These are phyloP conservation scores for Leptopilina boulardi DNA, from an alignment of 1,140 invertebrate species.

Conservation along the genomic window DNA sequence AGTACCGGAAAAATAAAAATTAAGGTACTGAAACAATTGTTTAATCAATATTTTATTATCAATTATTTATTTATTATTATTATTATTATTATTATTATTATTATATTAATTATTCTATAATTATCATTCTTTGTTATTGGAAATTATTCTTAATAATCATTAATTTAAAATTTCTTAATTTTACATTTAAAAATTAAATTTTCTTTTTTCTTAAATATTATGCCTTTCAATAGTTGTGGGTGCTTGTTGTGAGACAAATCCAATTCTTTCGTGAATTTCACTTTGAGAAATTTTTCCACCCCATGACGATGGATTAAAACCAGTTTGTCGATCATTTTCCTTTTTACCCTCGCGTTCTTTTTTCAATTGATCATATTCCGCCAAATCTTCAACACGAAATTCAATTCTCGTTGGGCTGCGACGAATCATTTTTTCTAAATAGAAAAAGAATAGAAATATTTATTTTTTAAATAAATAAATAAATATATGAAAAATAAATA, in stretches of 20 bases:
- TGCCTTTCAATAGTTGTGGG: conserved; percentile 61
- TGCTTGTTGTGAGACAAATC: conserved; percentile 76
- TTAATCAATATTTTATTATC: too few relatives aligned
- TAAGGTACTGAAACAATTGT: conserved; percentile 36
- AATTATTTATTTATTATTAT: too few relatives aligned
- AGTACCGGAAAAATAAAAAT: conserved; percentile 57
- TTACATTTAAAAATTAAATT: background rate
- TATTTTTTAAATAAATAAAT: background rate
- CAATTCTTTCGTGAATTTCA: conserved; percentile 83
- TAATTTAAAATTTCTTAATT: background rate
- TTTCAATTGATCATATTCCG: conserved; percentile 81
- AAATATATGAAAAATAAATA: background rate
- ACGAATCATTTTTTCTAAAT: conserved; percentile 81
- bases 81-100: too few relatives aligned
- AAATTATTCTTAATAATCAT: background rate
- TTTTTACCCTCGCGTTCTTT: conserved; percentile 77
- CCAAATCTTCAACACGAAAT: conserved; percentile 85
- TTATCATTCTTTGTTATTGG: background rate
- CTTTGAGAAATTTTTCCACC: conserved; percentile 75
- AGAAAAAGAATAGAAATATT: conserved; percentile 15
- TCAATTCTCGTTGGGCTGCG: conserved; percentile 86
- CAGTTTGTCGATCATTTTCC: conserved; percentile 74
- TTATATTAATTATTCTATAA: background rate
- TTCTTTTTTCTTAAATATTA: conserved; percentile 60
- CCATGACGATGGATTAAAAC: conserved; percentile 72